These are phyloP conservation scores for Hipposideros armiger DNA, from an alignment of 2,113 vertebrate species.

Conservation along the genomic window DNA sequence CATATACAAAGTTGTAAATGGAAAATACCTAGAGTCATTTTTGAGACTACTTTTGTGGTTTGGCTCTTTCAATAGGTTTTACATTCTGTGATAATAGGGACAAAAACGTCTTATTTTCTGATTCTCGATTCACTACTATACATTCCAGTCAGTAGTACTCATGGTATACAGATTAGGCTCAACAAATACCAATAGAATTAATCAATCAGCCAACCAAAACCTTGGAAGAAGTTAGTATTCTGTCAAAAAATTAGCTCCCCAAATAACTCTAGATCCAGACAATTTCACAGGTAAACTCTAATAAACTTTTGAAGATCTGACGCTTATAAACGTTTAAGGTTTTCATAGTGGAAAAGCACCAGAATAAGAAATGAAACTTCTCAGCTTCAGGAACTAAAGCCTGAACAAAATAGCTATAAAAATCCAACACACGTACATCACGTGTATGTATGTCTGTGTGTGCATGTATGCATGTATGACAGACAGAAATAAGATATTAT, in stretches of 20 bases:
- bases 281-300: not conserved
- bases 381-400: not conserved
- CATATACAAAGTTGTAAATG: not conserved
- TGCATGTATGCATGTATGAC: not conserved
- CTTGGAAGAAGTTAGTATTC: not conserved
- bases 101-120: not conserved
- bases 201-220: not conserved
- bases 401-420: not conserved
- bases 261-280: not conserved
- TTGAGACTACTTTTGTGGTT: not conserved
- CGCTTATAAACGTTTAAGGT: not conserved
- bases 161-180: not conserved
- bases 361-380: not conserved
- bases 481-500: not conserved
- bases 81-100: not conserved
- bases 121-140: not conserved
- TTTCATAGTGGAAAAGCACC: not conserved
- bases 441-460: not conserved
- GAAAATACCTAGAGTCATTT: slow-evolving; percentile 13
- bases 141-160: not conserved
- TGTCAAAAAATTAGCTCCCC: not conserved
- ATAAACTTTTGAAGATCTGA: not conserved
- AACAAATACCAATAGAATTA: not conserved
- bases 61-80: not conserved
- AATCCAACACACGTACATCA: not conserved